These are phyloP conservation scores for Syngnathus rostellatus DNA, from an alignment of 2,797 vertebrate genomes.

Conservation along the genomic window DNA sequence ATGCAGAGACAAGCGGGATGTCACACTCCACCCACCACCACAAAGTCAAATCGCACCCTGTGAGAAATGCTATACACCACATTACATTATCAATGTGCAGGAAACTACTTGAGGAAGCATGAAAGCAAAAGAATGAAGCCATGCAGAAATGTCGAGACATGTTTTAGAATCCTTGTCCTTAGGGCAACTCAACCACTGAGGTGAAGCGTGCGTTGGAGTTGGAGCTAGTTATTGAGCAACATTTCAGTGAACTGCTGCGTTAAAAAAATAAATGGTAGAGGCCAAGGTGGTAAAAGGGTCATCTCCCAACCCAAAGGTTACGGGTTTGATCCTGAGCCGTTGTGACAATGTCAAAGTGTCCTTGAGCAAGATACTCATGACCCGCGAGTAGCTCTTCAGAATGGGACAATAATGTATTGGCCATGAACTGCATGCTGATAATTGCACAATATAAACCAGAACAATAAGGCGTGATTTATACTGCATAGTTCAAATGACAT, in stretches of 20 bases:
- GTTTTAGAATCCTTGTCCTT: background rate
- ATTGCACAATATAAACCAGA: too few relatives aligned
- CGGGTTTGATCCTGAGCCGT: background rate
- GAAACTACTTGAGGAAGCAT: background rate
- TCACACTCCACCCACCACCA: conserved; percentile 3
- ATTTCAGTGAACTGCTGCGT: background rate
- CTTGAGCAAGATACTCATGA: background rate
- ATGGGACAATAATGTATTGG: background rate
- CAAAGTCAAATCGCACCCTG: background rate
- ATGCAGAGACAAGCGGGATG: background rate
- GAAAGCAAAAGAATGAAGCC: too few relatives aligned
- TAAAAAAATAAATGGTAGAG: background rate
- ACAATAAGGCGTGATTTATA: too few relatives aligned
- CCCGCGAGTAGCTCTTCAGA: background rate
- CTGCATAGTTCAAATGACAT: too few relatives aligned
- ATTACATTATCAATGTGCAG: background rate
- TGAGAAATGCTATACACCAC: background rate
- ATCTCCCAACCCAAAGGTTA: background rate
- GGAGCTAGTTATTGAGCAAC: background rate
- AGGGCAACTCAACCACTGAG: background rate
- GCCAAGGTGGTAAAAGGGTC: background rate
- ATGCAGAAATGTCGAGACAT: background rate
- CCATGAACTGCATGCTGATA: too few relatives aligned
- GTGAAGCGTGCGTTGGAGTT: background rate
- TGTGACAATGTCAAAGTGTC: background rate